A percentile compares a stretch with the other conserved stretches of the same genome.
Conservation (phyloP, 1,140 invertebrate genomes). For the Calycopis cecrops region DNA sequence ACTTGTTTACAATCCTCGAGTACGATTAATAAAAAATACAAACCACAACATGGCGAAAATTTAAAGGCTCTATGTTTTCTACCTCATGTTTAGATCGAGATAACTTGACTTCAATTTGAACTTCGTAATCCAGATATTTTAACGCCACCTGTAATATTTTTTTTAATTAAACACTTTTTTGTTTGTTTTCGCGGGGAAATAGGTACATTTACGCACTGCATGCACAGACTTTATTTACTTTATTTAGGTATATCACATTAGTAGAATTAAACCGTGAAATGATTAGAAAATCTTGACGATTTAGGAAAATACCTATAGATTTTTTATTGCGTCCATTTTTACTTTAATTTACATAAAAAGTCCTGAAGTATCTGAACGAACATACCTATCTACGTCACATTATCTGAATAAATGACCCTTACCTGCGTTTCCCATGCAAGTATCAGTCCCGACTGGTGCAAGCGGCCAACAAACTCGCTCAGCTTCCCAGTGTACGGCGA, state of each 20-base stretch:
- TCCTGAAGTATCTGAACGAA: no score
- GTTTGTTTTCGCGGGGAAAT: no score
- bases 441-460: slow-evolving; percentile 63
- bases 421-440: slow-evolving; percentile 71
- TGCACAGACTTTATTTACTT: no score
- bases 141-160: slow-evolving; percentile 56
- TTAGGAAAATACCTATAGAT: no score
- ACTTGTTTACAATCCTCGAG: no score
- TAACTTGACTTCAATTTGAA: slow-evolving; percentile 65
- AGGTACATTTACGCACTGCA: no score
- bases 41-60: slow-evolving; percentile 46
- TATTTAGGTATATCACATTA: no score
- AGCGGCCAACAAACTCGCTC: slow-evolving; percentile 53
- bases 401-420: background rate
- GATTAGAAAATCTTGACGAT: no score
- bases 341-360: no score
- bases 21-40: slow-evolving; percentile 15
- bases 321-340: no score
- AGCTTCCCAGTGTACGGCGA: slow-evolving; percentile 66
- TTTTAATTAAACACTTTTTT: no score
- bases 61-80: slow-evolving; percentile 43
- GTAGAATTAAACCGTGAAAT: no score
- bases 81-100: slow-evolving; percentile 54
- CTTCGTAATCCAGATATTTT: slow-evolving; percentile 61
- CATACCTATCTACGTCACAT: background rate